Conservation (phyloP, 2,113 vertebrate genomes). For the Alligator sinensis region DNA sequence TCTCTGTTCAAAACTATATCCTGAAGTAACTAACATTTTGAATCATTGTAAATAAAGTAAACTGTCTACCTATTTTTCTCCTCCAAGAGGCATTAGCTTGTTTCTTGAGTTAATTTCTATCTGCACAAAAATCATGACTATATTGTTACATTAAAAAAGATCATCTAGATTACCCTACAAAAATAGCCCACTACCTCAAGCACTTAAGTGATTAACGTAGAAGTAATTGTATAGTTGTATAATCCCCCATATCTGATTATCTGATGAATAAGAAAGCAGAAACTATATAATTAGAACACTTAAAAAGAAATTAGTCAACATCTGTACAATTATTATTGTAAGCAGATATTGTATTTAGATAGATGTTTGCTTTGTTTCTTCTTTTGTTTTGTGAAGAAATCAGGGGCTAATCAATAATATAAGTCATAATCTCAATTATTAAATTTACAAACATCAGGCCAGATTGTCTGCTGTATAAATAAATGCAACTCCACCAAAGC, state of each 20-base stretch:
- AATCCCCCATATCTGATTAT: neutral
- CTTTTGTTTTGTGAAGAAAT: conserved; percentile 21
- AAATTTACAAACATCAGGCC: neutral
- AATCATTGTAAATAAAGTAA: neutral
- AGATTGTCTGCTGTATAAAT: conserved; percentile 9
- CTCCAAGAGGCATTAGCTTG: neutral
- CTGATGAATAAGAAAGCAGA: neutral
- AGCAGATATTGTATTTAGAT: neutral
- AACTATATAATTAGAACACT: neutral
- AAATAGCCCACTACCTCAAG: conserved; percentile 32
- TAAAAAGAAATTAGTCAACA: conserved; percentile 25
- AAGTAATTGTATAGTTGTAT: neutral
- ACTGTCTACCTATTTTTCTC: neutral
- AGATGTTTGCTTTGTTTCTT: neutral
- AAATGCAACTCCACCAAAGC: neutral
- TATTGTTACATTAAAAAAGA: conserved; percentile 10
- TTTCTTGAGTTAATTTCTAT: neutral
- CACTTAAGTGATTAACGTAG: conserved; percentile 1
- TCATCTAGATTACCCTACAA: conserved; percentile 24
- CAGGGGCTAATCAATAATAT: neutral
- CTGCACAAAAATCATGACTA: conserved; percentile 10
- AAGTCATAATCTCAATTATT: neutral
- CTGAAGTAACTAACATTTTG: neutral
- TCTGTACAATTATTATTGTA: neutral
- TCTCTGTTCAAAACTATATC: neutral